phyloP scores from a whole-genome alignment of 2,113 vertebrate genomes.

The Neoarius graeffei region DNA sequence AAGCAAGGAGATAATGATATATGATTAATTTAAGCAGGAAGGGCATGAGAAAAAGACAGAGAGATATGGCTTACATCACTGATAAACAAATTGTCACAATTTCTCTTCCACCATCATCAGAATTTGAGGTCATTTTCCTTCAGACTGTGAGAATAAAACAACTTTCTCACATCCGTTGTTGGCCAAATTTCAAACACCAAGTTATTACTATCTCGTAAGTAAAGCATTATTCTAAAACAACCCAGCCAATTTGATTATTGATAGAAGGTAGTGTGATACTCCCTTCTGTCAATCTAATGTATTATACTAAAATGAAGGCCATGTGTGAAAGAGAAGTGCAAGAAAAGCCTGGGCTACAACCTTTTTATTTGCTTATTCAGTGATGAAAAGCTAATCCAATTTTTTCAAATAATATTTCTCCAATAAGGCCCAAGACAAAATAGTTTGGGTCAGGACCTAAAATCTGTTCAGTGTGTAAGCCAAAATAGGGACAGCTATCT shows the following conservation, averaged over 20 bases:
- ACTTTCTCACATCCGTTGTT: background rate
- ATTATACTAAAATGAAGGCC: background rate
- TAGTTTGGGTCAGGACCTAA: background rate
- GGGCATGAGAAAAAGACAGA: constrained; percentile 1
- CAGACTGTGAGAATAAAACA: constrained; percentile 35
- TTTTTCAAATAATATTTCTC: background rate
- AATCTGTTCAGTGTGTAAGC: background rate
- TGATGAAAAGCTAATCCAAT: background rate
- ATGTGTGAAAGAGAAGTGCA: constrained; percentile 1
- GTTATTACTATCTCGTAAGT: background rate
- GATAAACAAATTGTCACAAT: constrained; percentile 9
- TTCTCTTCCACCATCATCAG: constrained; percentile 25
- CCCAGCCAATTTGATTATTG: background rate
- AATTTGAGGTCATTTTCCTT: background rate
- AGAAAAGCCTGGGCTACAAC: background rate
- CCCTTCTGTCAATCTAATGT: background rate
- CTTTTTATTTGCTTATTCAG: background rate
- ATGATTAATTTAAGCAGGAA: background rate
- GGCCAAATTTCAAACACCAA: background rate
- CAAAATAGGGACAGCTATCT: background rate
- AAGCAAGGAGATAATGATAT: background rate
- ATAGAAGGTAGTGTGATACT: background rate
- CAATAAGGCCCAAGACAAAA: background rate
- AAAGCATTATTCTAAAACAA: background rate
- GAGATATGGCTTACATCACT: background rate